These are phyloP conservation scores for Pachyuromys duprasi DNA, from an alignment of 2,797 vertebrate genomes.

Conservation along the genomic window DNA sequence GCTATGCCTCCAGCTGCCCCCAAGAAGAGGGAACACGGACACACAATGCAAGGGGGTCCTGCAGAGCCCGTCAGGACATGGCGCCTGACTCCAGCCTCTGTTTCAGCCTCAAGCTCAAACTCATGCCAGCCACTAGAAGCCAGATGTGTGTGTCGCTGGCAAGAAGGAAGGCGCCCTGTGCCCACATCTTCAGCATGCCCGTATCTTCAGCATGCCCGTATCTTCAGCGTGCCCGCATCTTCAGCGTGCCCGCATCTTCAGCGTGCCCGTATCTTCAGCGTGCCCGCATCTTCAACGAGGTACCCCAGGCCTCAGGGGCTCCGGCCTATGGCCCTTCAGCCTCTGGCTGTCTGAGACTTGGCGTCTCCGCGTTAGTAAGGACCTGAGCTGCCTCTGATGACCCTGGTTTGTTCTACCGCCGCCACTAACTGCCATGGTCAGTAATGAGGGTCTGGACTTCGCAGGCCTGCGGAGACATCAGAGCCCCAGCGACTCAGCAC, in stretches of 20 bases:
- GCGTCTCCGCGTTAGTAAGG: not conserved
- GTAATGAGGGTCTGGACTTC: not conserved
- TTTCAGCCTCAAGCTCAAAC: not conserved
- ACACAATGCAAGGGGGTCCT: not conserved
- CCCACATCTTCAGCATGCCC: not conserved
- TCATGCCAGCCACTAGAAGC: not conserved
- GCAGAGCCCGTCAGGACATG: not conserved
- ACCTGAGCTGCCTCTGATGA: not conserved
- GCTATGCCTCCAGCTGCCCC: not conserved
- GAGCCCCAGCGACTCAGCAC: not conserved
- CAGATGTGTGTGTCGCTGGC: not conserved
- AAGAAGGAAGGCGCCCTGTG: not conserved
- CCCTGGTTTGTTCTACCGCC: not conserved
- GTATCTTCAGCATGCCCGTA: too few relatives aligned
- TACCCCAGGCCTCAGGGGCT: not conserved
- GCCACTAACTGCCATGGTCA: not conserved
- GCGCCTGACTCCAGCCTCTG: not conserved
- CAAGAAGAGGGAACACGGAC: not conserved
- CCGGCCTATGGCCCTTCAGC: not conserved
- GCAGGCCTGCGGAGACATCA: not conserved
- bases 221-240: too few relatives aligned
- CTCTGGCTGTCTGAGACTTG: not conserved
- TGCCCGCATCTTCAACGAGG: rapidly evolving
- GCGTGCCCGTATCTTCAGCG: not conserved
- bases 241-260: not conserved